Base-by-base conservation (phyloP, 2,113 vertebrate species). In the Natator depressus region DNA sequence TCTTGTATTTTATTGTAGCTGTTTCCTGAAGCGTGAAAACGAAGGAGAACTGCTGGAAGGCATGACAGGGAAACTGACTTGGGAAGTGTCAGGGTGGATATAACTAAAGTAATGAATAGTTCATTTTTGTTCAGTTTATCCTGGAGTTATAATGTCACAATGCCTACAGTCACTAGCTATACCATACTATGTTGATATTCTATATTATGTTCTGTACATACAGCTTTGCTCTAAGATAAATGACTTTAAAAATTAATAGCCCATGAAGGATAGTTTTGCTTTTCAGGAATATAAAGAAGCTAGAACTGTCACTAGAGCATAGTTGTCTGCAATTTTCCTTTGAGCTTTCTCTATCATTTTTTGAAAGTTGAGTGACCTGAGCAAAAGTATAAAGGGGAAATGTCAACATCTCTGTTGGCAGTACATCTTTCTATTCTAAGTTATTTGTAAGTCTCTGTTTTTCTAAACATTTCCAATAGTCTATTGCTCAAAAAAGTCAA, bases 211-310 rank as follows among this genome's bases (percentile, higher is more conserved):
- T 87, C 83, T 93, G 85, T 84, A 95, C 88, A 93, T 69, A 88
- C 53, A 86, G 75, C 10, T 81, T 54, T 93, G 84, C 69, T 82
- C 69, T 51, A 88, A 90, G 80, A 96, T 51, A 95, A 96, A 95
- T 27, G 4, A 80, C 80, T 94, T 89, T 29, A 81, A 87, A 91
- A 93, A 96, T 94, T 92, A 96, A 90, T 85, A 96, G 87, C 59
- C 84, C 82, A 89, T 90, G 90, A 93, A 90, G 78, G 78, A 78
- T 85, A 96, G 84, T 78, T 46, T 80, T 82, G 84, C 72, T 92
- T 92, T 82, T 81, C 72, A 11, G 49, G 78, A 92, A 92, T 93
- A 35, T 20, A 53, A 4, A 54, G 4, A 87, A 83, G 81, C 29
- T 72, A 95, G 75, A 91, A 92, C 65, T 54, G 49, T 76, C 90